Conservation (phyloP, 2,113 vertebrate species). For the Rhinopomastus cyanomelas region DNA sequence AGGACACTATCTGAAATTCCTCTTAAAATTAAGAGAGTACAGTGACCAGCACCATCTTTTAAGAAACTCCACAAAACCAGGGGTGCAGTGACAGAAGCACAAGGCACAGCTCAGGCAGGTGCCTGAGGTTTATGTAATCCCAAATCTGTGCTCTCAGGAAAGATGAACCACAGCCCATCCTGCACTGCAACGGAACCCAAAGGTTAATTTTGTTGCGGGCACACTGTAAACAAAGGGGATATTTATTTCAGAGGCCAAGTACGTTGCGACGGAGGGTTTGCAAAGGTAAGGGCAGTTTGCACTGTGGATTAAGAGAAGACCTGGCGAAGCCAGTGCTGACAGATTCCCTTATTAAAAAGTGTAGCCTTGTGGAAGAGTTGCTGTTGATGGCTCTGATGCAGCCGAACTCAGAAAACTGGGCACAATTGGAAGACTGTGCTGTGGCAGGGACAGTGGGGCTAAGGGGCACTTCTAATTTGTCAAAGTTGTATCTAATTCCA, state of each 20-base stretch:
- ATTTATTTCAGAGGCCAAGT: slow-evolving; percentile 68
- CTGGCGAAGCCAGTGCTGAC: slow-evolving; percentile 78
- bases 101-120: background rate
- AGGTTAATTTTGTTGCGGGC: slow-evolving; percentile 77
- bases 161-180: slow-evolving; percentile 29
- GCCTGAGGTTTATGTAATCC: background rate
- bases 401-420: slow-evolving; percentile 64
- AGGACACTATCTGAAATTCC: background rate
- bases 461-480: slow-evolving; percentile 82
- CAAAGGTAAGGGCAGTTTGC: slow-evolving; percentile 67
- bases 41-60: background rate
- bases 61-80: background rate
- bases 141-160: background rate
- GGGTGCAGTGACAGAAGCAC: background rate
- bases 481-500: slow-evolving; percentile 87
- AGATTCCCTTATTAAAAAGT: slow-evolving; percentile 85
- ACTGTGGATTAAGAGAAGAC: slow-evolving; percentile 76
- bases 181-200: slow-evolving; percentile 69
- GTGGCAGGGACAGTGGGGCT: slow-evolving; percentile 55
- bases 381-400: slow-evolving; percentile 61
- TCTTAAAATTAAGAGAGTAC: background rate
- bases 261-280: slow-evolving; percentile 11
- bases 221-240: slow-evolving; percentile 76
- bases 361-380: slow-evolving; percentile 58
- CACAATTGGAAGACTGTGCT: slow-evolving; percentile 83